Conservation (phyloP, 1,140 invertebrate species). For the Aphelenchoides besseyi region DNA sequence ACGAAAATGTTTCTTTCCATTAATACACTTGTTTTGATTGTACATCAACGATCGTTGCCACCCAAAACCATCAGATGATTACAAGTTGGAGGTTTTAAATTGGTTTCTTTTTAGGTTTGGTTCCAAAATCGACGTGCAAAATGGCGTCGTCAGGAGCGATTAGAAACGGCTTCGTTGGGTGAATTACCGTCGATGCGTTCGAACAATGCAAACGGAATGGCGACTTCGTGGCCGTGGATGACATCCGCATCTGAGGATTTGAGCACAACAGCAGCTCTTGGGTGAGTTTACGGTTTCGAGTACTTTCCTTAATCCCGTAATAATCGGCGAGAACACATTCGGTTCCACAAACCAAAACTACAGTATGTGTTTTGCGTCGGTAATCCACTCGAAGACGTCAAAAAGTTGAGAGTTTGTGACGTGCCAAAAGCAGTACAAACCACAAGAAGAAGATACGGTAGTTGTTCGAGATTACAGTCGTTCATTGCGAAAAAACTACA, state of each 20-base stretch:
- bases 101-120: slow-evolving; percentile 75
- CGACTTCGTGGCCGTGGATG: slow-evolving; percentile 19
- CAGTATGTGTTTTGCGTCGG: neutral
- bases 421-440: neutral
- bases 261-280: neutral
- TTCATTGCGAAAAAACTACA: too few species aligned
- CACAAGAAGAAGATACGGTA: neutral
- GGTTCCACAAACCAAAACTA: neutral
- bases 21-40: too few species aligned
- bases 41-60: too few species aligned
- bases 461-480: too few species aligned
- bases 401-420: neutral
- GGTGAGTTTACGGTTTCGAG: neutral
- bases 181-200: slow-evolving; percentile 28
- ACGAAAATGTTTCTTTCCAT: too few species aligned
- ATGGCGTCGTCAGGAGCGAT: slow-evolving; percentile 92
- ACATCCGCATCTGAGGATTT: slow-evolving; percentile 5
- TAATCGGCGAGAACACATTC: neutral
- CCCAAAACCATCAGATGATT: neutral
- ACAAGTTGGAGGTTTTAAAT: neutral
- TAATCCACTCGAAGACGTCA: neutral
- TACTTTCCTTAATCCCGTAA: neutral
- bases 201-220: neutral
- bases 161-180: slow-evolving; percentile 67
- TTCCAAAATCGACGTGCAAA: slow-evolving; percentile 95